Evolutionary conservation across 1,140 invertebrate genomes (phyloP).

Genomic region (Magallana ariakensis): DNA sequence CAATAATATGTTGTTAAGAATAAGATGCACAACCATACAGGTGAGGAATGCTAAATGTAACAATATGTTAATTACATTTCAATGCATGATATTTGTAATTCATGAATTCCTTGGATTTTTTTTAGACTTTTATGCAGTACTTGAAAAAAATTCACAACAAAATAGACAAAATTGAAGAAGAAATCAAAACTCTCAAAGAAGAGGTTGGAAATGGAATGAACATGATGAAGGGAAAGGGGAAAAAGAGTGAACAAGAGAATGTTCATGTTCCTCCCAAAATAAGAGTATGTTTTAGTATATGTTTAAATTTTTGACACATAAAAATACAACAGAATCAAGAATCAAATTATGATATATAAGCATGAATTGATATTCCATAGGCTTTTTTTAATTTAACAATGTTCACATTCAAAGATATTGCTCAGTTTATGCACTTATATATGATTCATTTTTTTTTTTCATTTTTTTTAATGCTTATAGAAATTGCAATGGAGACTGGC

Average conservation of each 20-base stretch:
- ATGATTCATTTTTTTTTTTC: background rate
- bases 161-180: background rate
- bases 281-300: background rate
- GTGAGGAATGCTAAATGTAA: no score
- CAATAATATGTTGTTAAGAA: no score
- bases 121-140: background rate
- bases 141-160: background rate
- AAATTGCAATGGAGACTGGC: background rate
- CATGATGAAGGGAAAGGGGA: background rate
- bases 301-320: background rate
- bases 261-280: background rate
- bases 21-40: no score
- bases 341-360: background rate
- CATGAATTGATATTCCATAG: background rate
- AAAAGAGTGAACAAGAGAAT: background rate
- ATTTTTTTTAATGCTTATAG: background rate
- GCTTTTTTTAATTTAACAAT: background rate
- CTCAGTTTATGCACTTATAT: no score
- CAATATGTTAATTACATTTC: no score
- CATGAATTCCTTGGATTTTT: no score
- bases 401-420: background rate
- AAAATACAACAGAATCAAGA: background rate
- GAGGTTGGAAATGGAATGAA: no score
- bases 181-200: background rate
- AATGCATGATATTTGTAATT: no score